These are phyloP conservation scores for Eupeodes latifasciatus DNA, from an alignment of 2,888 invertebrate species.

Conservation along the genomic window DNA sequence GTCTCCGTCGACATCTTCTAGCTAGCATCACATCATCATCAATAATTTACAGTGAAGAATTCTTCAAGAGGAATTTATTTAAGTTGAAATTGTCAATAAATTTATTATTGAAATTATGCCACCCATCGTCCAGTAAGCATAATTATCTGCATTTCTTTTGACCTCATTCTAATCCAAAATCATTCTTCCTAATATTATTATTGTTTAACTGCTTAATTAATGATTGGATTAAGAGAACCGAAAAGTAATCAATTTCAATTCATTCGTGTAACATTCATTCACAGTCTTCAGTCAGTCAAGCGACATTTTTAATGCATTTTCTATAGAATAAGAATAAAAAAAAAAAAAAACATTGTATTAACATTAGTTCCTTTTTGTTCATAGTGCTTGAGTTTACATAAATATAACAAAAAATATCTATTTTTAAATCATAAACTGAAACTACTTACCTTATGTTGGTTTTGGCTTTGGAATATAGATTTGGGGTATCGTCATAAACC, in stretches of 20 bases:
- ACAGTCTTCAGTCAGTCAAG: not conserved
- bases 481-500: constrained; percentile 49
- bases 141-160: constrained; percentile 43
- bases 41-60: not conserved
- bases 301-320: constrained; percentile 54
- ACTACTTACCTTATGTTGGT: constrained; percentile 35
- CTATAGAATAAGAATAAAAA: constrained; percentile 40
- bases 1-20: constrained; percentile 43
- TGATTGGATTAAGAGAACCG: constrained; percentile 20
- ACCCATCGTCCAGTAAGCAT: constrained; percentile 73
- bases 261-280: constrained; percentile 1
- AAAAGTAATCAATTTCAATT: constrained; percentile 30
- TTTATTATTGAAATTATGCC: constrained; percentile 53
- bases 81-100: constrained; percentile 3
- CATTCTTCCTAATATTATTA: constrained; percentile 43
- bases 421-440: constrained; percentile 56
- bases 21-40: constrained; percentile 48
- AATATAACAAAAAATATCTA: constrained; percentile 65
- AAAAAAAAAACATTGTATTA: constrained; percentile 28
- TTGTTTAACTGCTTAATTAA: constrained; percentile 28
- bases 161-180: constrained; percentile 59
- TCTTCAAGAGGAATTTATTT: constrained; percentile 57
- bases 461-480: constrained; percentile 19
- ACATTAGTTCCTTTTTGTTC: constrained; percentile 39
- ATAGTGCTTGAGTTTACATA: constrained; percentile 41